Evolutionary conservation across 2,113 vertebrate genomes (phyloP).

Genomic region (Melanerpes formicivorus): DNA sequence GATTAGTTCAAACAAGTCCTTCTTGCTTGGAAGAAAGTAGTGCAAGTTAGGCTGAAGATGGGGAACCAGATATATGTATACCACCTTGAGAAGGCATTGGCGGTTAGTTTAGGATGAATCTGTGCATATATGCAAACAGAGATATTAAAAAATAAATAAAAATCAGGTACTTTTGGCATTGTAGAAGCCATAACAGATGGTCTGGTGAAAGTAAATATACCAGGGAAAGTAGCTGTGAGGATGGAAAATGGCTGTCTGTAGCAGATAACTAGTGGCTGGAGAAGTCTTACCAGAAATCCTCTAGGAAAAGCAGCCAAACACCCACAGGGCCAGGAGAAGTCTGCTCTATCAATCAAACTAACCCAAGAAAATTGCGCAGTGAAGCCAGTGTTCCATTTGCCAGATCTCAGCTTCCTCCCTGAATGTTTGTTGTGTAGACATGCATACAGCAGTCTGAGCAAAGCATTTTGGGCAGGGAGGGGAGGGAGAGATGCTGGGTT

Average conservation of each 20-base stretch:
- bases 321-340: conserved; percentile 8
- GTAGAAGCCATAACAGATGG: background rate
- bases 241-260: conserved; percentile 43
- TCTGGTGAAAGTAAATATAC: conserved; percentile 19
- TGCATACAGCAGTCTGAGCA: background rate
- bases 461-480: background rate
- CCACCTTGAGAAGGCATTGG: background rate
- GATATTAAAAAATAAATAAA: background rate
- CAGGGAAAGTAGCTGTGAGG: conserved; percentile 28
- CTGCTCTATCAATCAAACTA: background rate
- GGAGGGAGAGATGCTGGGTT: background rate
- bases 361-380: background rate
- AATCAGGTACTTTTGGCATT: background rate
- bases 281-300: conserved; percentile 54
- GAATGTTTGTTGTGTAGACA: background rate
- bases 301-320: conserved; percentile 42
- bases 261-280: conserved; percentile 63
- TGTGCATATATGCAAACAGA: background rate
- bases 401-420: background rate
- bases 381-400: conserved; percentile 9
- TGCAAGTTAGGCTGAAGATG: background rate
- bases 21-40: background rate
- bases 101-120: background rate
- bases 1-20: conserved; percentile 17
- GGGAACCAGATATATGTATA: background rate